Evolutionary conservation across 2,113 vertebrate genomes (phyloP).

Genomic region (Macrotus californicus): DNA sequence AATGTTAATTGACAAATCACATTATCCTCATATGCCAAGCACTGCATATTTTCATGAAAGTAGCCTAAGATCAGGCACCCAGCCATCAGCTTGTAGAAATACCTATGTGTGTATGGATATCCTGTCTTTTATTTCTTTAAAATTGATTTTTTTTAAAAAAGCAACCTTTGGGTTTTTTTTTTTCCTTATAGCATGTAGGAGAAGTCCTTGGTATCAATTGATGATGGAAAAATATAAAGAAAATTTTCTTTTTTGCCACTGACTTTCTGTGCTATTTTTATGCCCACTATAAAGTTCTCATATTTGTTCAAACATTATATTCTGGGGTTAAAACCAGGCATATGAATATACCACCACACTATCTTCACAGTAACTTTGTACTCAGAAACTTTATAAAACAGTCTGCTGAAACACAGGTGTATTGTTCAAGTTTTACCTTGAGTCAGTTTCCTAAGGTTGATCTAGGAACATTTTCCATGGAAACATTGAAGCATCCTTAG

Average conservation of each 20-base stretch:
- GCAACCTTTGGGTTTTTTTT: not conserved
- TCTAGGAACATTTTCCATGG: not conserved
- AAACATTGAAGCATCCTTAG: not conserved
- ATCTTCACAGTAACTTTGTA: not conserved
- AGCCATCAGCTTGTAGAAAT: not conserved
- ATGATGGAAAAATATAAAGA: not conserved
- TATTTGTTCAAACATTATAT: not conserved
- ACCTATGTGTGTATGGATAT: not conserved
- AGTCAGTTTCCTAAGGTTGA: not conserved
- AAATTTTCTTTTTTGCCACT: not conserved
- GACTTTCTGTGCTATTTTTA: not conserved
- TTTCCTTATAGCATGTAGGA: not conserved
- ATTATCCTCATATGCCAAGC: not conserved
- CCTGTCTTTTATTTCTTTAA: constrained; percentile 13
- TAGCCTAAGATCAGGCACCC: not conserved
- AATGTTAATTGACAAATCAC: not conserved
- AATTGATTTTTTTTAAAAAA: not conserved
- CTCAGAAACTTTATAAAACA: not conserved
- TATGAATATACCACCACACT: not conserved
- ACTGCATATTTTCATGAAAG: not conserved
- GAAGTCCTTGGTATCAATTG: not conserved
- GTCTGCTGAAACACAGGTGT: not conserved
- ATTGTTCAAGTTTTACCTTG: constrained; percentile 7
- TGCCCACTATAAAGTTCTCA: not conserved
- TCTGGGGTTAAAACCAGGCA: not conserved